Percentiles rank a stretch among this genome's conserved stretches.
These are phyloP conservation scores for Octodon degus DNA, from an alignment of 2,113 vertebrate species.

Conservation along the genomic window DNA sequence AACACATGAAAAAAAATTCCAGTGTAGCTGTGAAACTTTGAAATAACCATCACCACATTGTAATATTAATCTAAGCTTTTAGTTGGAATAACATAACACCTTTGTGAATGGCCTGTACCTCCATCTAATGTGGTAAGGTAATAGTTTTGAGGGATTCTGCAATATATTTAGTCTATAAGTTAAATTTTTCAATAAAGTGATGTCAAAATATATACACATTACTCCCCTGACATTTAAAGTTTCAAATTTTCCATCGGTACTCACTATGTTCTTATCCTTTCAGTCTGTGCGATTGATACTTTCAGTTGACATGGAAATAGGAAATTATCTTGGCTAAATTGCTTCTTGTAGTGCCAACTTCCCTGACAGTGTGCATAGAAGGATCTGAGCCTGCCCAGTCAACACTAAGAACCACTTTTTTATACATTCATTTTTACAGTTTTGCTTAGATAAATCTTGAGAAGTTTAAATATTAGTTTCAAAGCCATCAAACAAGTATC, in stretches of 20 bases:
- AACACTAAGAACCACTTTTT: not conserved
- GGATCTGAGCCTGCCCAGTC: not conserved
- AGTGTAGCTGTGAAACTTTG: slow-evolving; percentile 33
- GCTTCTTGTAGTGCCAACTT: slow-evolving; percentile 11
- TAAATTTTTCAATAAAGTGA: not conserved
- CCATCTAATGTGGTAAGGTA: not conserved
- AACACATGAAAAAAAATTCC: not conserved
- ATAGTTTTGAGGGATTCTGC: not conserved
- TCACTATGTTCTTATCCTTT: not conserved
- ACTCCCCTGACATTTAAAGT: not conserved
- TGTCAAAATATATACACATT: slow-evolving; percentile 10
- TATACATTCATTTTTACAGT: not conserved
- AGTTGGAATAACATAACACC: not conserved
- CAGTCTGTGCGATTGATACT: not conserved
- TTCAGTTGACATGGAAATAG: slow-evolving; percentile 8
- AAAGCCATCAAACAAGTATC: not conserved
- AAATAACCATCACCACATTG: not conserved
- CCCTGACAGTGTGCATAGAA: not conserved
- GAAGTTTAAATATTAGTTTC: not conserved
- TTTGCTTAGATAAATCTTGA: slow-evolving; percentile 45
- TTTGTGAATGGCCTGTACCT: not conserved
- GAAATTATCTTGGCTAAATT: not conserved
- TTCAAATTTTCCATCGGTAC: not conserved
- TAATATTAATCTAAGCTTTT: slow-evolving; percentile 29
- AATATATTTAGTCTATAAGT: not conserved